phyloP scores from a whole-genome alignment of 2,888 invertebrate genomes.

The Nomada lathburiana region DNA sequence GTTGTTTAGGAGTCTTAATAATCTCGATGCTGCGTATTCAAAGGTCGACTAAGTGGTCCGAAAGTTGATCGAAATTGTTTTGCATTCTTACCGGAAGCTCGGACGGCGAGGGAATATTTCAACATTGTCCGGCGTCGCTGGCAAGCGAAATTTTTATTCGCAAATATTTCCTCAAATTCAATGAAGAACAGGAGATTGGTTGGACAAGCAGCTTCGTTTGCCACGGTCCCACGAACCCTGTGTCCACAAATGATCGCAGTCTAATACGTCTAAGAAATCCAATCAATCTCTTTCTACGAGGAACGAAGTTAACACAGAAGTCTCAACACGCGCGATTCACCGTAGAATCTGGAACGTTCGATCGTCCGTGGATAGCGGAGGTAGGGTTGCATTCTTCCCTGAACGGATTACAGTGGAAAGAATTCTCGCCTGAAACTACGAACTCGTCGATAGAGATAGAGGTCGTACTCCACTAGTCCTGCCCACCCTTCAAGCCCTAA shows the following conservation, averaged over 20 bases:
- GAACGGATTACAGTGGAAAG: slow-evolving; percentile 74
- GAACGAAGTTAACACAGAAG: slow-evolving; percentile 30
- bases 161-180: neutral
- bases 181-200: slow-evolving; percentile 1
- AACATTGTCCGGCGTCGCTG: no score
- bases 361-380: slow-evolving; percentile 37
- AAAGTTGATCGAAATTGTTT: slow-evolving; percentile 64
- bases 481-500: slow-evolving; percentile 31
- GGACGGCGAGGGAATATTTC: no score
- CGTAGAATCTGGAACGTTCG: slow-evolving; percentile 43
- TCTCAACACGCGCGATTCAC: slow-evolving; percentile 6
- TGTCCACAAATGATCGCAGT: neutral
- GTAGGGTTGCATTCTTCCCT: slow-evolving; percentile 71
- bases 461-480: neutral
- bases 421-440: slow-evolving; percentile 61
- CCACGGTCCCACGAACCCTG: neutral
- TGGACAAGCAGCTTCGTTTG: slow-evolving; percentile 19
- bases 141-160: no score
- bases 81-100: neutral
- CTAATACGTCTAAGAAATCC: neutral
- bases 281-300: slow-evolving; percentile 32
- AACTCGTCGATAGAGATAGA: slow-evolving; percentile 74
- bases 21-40: slow-evolving; percentile 48
- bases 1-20: slow-evolving; percentile 42
- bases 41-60: slow-evolving; percentile 44